Evolutionary conservation across 2,888 invertebrate genomes (phyloP).

Genomic region (Oxystoma pomonae): DNA sequence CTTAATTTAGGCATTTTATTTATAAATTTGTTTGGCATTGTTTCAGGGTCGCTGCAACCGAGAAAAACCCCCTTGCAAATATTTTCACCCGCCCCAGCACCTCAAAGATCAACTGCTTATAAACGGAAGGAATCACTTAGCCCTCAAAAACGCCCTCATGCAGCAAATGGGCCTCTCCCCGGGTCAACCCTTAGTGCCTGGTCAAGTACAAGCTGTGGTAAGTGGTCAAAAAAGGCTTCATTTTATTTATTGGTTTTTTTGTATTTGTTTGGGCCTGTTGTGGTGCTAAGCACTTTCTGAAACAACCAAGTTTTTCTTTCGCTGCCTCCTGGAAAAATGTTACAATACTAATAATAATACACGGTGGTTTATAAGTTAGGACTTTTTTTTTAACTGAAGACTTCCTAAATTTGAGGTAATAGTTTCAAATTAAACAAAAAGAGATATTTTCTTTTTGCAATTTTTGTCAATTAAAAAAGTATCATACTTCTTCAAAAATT

Average conservation of each 20-base stretch:
- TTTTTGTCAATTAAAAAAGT: too few relatives aligned
- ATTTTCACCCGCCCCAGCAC: constrained; percentile 99
- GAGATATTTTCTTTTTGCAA: too few relatives aligned
- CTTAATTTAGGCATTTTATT: too few relatives aligned
- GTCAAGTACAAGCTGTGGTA: constrained; percentile 91
- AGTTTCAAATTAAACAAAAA: too few relatives aligned
- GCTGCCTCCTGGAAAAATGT: too few relatives aligned
- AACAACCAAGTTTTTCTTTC: too few relatives aligned
- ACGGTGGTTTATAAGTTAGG: too few relatives aligned
- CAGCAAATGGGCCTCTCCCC: constrained; percentile 94
- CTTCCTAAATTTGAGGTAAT: too few relatives aligned
- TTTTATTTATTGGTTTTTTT: neutral
- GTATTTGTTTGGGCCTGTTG: neutral
- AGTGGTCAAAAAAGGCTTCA: constrained; percentile 52
- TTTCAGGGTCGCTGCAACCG: constrained; percentile 98
- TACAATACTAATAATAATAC: too few relatives aligned
- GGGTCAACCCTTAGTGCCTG: constrained; percentile 85
- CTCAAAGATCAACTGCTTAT: constrained; percentile 99
- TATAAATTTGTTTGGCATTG: too few relatives aligned
- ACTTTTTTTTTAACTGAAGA: too few relatives aligned
- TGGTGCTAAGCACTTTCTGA: neutral
- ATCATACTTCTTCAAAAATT: too few relatives aligned
- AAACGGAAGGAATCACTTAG: constrained; percentile 99
- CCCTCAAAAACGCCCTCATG: constrained; percentile 96
- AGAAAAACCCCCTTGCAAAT: constrained; percentile 99